Conservation (phyloP, 2,888 invertebrate genomes). For the Hanleya hanleyi region DNA sequence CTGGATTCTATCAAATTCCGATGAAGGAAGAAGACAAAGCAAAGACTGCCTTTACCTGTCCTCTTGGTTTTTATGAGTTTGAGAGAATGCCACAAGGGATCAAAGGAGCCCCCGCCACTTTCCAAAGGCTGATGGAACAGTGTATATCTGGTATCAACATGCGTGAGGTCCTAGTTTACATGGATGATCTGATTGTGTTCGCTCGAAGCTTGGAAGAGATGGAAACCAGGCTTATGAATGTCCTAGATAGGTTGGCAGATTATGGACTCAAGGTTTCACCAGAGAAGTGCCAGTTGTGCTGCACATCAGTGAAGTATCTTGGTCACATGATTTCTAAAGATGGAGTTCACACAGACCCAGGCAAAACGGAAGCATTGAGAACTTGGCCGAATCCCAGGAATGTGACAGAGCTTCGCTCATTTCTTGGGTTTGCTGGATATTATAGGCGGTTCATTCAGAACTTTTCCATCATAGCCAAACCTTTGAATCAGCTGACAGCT, state of each 20-base stretch:
- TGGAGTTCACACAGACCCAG: background rate
- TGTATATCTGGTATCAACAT: background rate
- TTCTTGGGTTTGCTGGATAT: background rate
- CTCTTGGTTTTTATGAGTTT: slow-evolving; percentile 8
- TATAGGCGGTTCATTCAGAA: slow-evolving; percentile 3
- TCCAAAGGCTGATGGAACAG: slow-evolving; percentile 14
- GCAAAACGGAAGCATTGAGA: slow-evolving; percentile 1
- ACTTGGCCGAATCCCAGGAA: background rate
- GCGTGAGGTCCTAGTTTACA: slow-evolving; percentile 10
- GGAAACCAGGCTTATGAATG: background rate
- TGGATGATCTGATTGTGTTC: slow-evolving; percentile 19
- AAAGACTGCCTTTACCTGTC: slow-evolving; percentile 11
- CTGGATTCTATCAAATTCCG: too few relatives aligned
- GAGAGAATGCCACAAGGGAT: slow-evolving; percentile 8
- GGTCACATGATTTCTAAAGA: slow-evolving; percentile 3
- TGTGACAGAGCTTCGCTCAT: background rate
- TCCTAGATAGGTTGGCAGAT: slow-evolving; percentile 6
- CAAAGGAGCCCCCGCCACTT: slow-evolving; percentile 11
- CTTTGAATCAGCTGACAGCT: background rate
- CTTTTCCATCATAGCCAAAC: background rate
- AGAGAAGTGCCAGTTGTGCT: slow-evolving; percentile 6
- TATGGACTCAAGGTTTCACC: slow-evolving; percentile 4
- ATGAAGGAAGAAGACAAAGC: slow-evolving; percentile 4
- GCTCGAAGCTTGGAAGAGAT: background rate
- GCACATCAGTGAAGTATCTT: slow-evolving; percentile 7